Conservation (phyloP, 2,888 invertebrate genomes). For the Flexamia atlantica region DNA sequence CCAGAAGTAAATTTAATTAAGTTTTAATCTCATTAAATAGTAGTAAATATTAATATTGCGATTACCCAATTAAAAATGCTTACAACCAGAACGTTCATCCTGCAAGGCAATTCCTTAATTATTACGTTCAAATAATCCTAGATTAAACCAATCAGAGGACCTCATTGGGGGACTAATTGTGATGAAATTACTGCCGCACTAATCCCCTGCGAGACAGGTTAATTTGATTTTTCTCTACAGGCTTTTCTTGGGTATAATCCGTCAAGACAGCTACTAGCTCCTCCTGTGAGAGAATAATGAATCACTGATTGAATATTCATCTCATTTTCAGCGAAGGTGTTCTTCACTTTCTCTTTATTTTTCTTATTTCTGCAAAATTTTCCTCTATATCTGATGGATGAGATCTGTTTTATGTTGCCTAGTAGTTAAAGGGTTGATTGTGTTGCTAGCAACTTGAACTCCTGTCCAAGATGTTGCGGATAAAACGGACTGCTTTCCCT, state of each 20-base stretch:
- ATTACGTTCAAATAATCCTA: slow-evolving; percentile 21
- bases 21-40: neutral
- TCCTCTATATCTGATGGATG: too few species aligned
- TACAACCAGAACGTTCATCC: neutral
- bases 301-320: slow-evolving; percentile 54
- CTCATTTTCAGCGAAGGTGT: slow-evolving; percentile 9
- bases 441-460: too few species aligned
- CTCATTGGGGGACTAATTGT: slow-evolving; percentile 39
- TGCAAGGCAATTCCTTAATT: slow-evolving; percentile 1
- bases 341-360: neutral
- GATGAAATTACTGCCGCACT: slow-evolving; percentile 30
- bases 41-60: neutral
- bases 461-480: too few species aligned
- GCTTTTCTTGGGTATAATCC: slow-evolving; percentile 51
- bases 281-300: slow-evolving; percentile 51
- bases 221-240: slow-evolving; percentile 54
- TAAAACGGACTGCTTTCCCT: too few species aligned
- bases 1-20: neutral
- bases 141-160: slow-evolving; percentile 39
- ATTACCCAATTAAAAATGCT: slow-evolving; percentile 15
- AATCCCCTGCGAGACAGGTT: slow-evolving; percentile 48
- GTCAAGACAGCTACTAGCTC: slow-evolving; percentile 47
- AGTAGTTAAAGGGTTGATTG: too few species aligned
- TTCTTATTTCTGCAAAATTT: slow-evolving; percentile 15
- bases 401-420: too few species aligned